Percentiles rank a stretch among this genome's conserved stretches.
Conservation (phyloP, 2,113 vertebrate species). For the Motacilla alba region DNA sequence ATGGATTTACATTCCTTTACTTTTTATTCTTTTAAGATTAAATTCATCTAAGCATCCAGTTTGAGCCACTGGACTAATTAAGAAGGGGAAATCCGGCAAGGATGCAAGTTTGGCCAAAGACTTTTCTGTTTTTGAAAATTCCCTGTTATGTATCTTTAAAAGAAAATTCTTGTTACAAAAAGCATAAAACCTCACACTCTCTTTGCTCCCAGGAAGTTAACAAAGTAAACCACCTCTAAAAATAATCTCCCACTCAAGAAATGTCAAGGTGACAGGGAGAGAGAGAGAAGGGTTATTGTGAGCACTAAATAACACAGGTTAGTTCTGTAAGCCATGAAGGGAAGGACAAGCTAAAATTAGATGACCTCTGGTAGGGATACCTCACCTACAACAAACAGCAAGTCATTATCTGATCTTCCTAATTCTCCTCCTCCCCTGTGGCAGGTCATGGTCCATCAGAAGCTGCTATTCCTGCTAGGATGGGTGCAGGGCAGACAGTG, state of each 20-base stretch:
- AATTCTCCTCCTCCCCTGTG: background rate
- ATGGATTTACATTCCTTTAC: background rate
- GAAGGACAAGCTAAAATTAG: conserved; percentile 39
- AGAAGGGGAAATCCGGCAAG: background rate
- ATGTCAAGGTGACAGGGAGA: background rate
- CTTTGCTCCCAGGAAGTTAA: background rate
- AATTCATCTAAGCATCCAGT: background rate
- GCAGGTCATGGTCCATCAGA: background rate
- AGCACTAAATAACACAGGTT: background rate
- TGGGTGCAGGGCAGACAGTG: background rate
- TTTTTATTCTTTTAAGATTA: background rate
- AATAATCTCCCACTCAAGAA: conserved; percentile 1
- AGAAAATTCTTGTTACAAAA: background rate
- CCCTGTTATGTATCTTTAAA: background rate
- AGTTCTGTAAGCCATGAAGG: background rate
- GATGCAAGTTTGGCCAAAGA: background rate
- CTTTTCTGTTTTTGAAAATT: background rate
- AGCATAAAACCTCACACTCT: background rate
- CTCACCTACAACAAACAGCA: conserved; percentile 2
- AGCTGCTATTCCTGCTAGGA: background rate
- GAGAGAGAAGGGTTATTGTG: background rate
- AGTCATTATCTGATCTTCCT: background rate
- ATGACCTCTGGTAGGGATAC: conserved; percentile 14
- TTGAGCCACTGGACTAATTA: background rate
- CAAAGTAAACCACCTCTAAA: background rate